Conservation (phyloP, 2,797 vertebrate species). For the Philypnodon macrostomus region DNA sequence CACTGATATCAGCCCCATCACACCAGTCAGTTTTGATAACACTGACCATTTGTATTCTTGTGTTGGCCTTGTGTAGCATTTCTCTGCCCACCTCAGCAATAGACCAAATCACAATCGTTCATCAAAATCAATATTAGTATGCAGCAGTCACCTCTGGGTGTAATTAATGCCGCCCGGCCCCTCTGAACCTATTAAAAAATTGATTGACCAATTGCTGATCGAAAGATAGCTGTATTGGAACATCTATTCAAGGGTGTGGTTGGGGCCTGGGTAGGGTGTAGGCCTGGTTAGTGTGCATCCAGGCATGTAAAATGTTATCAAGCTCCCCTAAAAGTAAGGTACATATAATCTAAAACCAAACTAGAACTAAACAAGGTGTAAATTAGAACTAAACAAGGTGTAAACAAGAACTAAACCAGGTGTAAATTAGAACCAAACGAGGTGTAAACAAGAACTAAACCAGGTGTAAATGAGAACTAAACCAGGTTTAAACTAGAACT, state of each 20-base stretch:
- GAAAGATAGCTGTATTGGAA: conserved; percentile 16
- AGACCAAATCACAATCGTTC: conserved; percentile 31
- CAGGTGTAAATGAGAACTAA: too few relatives aligned
- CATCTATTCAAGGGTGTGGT: conserved; percentile 26
- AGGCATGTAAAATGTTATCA: too few relatives aligned
- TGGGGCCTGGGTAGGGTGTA: conserved; percentile 20
- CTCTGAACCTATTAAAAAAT: conserved; percentile 51
- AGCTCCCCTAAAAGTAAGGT: too few relatives aligned
- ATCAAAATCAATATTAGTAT: conserved; percentile 47
- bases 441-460: too few relatives aligned
- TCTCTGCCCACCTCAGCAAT: conserved; percentile 24
- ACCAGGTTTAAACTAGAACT: too few relatives aligned
- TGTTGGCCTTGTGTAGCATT: conserved; percentile 24
- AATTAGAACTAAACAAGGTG: too few relatives aligned
- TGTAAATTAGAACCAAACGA: too few relatives aligned
- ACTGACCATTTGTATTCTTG: conserved; percentile 29
- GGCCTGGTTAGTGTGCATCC: too few relatives aligned
- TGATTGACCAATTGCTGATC: conserved; percentile 42
- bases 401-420: too few relatives aligned
- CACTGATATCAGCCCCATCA: background rate
- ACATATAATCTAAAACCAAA: too few relatives aligned
- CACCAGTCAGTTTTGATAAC: conserved; percentile 22
- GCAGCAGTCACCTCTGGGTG: conserved; percentile 43
- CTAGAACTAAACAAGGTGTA: too few relatives aligned
- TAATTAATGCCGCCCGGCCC: conserved; percentile 53